Evolutionary conservation across 2,113 vertebrate species (phyloP).

Genomic region (Malurus cyaneus): DNA sequence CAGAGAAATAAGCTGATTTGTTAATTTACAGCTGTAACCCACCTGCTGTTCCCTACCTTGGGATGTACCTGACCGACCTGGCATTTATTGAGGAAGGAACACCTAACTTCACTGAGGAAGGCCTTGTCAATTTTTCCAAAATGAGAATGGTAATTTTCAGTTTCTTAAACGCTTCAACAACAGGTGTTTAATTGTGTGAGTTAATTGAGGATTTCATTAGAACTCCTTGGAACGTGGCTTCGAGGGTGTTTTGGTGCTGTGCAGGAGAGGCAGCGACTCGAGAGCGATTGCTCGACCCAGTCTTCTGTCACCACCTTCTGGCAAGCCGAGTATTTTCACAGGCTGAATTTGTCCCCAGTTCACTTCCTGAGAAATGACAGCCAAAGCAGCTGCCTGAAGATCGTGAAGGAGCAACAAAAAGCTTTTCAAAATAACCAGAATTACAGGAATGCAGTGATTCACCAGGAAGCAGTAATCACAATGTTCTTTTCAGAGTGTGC

Average conservation of each 20-base stretch:
- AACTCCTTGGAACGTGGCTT: background rate
- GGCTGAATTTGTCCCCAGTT: background rate
- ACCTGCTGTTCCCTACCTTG: constrained; percentile 95
- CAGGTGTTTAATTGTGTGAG: background rate
- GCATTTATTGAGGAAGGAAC: constrained; percentile 98
- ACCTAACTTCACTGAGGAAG: constrained; percentile 97
- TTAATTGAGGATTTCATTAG: background rate
- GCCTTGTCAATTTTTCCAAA: constrained; percentile 99
- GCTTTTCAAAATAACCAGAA: background rate
- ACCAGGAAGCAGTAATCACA: background rate
- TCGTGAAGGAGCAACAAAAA: background rate
- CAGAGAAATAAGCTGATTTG: background rate
- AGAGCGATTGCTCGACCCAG: background rate
- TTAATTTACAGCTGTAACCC: constrained; percentile 88
- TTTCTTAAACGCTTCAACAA: background rate
- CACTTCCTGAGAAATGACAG: background rate
- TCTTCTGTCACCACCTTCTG: constrained; percentile 32
- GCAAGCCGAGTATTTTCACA: background rate
- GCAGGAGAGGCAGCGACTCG: background rate
- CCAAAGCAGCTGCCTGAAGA: background rate
- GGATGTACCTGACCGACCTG: constrained; percentile 97
- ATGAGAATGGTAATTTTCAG: constrained; percentile 93
- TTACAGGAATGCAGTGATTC: background rate
- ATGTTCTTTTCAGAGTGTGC: background rate
- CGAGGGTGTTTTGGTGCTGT: background rate